phyloP scores from a whole-genome alignment of 2,797 vertebrate genomes.

The Xiphorhynchus erythropygius region DNA sequence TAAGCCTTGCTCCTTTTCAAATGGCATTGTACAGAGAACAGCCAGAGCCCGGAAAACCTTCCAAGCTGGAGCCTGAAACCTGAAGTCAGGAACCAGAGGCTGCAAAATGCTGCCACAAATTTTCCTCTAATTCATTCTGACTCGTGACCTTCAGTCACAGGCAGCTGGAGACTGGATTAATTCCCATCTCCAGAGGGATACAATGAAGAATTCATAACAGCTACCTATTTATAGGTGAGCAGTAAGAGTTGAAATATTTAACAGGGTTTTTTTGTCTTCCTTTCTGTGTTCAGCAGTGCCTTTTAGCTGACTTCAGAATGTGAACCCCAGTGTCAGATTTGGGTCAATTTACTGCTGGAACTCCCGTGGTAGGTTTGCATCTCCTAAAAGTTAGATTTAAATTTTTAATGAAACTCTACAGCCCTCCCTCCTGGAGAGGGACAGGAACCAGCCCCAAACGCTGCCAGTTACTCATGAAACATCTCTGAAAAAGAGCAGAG shows the following conservation, averaged over 20 bases:
- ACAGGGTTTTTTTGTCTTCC: not conserved
- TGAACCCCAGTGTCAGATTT: not conserved
- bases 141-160: slow-evolving; percentile 55
- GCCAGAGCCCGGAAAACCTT: not conserved
- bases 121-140: slow-evolving; percentile 53
- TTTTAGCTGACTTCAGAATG: not conserved
- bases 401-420: not conserved
- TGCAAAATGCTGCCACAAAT: slow-evolving; percentile 11
- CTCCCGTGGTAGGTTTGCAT: not conserved
- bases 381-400: not conserved
- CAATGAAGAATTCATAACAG: slow-evolving; percentile 38
- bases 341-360: not conserved
- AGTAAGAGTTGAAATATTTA: not conserved
- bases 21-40: slow-evolving; percentile 31
- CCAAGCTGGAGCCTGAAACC: slow-evolving; percentile 42
- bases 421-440: not conserved
- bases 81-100: slow-evolving; percentile 39
- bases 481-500: not conserved
- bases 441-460: not conserved
- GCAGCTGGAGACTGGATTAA: slow-evolving; percentile 57
- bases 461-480: not conserved
- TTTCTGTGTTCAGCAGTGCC: not conserved
- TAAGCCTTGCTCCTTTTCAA: slow-evolving; percentile 28
- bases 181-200: slow-evolving; percentile 24
- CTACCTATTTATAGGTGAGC: slow-evolving; percentile 57